Base-by-base conservation (phyloP, 2,113 vertebrate genomes). In the Rousettus leschenaultii region DNA sequence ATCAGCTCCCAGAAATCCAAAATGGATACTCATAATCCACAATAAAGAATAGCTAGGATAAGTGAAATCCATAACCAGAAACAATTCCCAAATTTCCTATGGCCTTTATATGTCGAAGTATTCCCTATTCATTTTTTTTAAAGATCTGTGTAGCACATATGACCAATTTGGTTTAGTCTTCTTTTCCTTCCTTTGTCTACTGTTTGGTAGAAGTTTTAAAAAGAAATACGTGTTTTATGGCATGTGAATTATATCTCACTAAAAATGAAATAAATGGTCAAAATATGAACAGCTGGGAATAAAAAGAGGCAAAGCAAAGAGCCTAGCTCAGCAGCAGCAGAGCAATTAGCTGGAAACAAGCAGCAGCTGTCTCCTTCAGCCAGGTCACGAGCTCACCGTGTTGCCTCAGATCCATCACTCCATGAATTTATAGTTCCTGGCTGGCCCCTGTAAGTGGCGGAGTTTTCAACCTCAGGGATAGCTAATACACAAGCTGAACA, bases 401-500 rank as follows among this genome's bases (percentile, higher is more conserved):
- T 93, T 89, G 51, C 89, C 68, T 96, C 55, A 78, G 73, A 83
- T 28, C 63, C n/a, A 73, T 12, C 68, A 68, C 35, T 90, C 65
- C 43, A 79, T 63, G 78, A 93, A 95, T 95, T 88, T 91, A 95
- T 86, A 92, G 71, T 33, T 94, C 65, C 59, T 86, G 24, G 53
- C 26, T 91, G 83, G 65, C 33, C 66, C 38, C 77, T 70, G 12
- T 63, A 80, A 94, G 59, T 33, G 30, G 43, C 66, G 21, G 30
- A 77, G 45, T 86, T 82, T 89, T 55, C 73, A 74, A 33, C 19
- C 57, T 85, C 35, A 1, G 28, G 65, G 55, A 61, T 6, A 93
- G n/a, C 40, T 63, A 82, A 86, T 26, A 91, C 11, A 68, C 53
- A 87, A 70, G 59, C 59, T 59, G n/a, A 95, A 87, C 45, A 65